These are phyloP conservation scores for Caenorhabditis panamensis DNA, from an alignment of 2,888 invertebrate genomes.

Conservation along the genomic window DNA sequence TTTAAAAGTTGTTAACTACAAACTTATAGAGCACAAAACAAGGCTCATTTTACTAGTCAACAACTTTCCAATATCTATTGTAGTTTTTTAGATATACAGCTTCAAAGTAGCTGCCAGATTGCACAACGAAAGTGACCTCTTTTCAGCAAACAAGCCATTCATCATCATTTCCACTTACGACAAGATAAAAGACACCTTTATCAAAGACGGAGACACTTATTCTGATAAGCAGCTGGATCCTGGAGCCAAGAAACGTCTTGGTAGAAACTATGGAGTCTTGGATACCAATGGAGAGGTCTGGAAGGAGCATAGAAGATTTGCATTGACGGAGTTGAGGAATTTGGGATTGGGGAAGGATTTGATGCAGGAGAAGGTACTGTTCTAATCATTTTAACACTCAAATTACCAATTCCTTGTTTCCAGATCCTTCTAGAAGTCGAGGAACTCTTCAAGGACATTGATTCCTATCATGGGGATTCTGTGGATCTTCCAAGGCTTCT, in stretches of 20 bases:
- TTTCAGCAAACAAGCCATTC: neutral
- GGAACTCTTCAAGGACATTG: conserved; percentile 16
- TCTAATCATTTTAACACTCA: neutral
- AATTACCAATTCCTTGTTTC: neutral
- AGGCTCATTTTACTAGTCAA: too few relatives aligned
- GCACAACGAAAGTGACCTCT: too few relatives aligned
- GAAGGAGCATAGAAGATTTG: conserved; percentile 46
- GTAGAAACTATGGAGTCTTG: conserved; percentile 27
- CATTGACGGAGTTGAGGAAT: conserved; percentile 33
- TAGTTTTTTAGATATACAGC: too few relatives aligned
- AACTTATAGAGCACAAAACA: too few relatives aligned
- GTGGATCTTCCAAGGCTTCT: conserved; percentile 24
- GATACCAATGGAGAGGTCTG: conserved; percentile 39
- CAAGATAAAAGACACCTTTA: conserved; percentile 7
- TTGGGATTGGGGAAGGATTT: conserved; percentile 39
- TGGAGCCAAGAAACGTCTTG: neutral
- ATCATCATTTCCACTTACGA: neutral
- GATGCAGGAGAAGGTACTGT: conserved; percentile 32
- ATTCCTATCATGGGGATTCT: conserved; percentile 9
- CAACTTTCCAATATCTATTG: too few relatives aligned
- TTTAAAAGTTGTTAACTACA: too few relatives aligned
- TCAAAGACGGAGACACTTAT: conserved; percentile 19
- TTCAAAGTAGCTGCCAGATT: too few relatives aligned
- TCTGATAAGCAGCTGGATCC: conserved; percentile 10
- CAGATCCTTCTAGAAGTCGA: conserved; percentile 51